Percentiles rank a stretch among this genome's conserved stretches.
Conservation (phyloP, 2,888 invertebrate species). For the Steromphala cineraria region DNA sequence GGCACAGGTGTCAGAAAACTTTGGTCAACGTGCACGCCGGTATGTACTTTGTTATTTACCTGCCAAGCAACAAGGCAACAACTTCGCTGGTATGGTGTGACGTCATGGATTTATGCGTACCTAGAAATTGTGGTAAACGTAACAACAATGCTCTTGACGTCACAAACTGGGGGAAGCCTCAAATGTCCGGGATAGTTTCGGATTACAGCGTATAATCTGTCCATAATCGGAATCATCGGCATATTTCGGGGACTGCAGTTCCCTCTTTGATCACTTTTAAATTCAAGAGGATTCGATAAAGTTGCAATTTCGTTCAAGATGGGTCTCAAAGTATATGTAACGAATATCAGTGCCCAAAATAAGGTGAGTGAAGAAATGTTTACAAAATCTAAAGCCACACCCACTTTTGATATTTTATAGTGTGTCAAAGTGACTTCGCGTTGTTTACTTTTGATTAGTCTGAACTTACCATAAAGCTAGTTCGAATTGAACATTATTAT, state of each 20-base stretch:
- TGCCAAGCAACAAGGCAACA: slow-evolving; percentile 59
- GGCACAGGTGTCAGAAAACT: not conserved
- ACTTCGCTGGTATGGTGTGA: slow-evolving; percentile 38
- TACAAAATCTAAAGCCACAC: not conserved
- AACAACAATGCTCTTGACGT: slow-evolving; percentile 32
- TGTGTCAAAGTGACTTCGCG: not conserved
- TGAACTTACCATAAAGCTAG: no score
- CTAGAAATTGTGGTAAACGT: slow-evolving; percentile 18
- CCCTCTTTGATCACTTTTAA: not conserved
- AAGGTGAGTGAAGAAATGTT: slow-evolving; percentile 41
- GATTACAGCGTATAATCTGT: slow-evolving; percentile 3
- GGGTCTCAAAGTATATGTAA: slow-evolving; percentile 47
- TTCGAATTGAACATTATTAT: no score
- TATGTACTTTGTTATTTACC: slow-evolving; percentile 57
- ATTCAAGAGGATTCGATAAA: not conserved
- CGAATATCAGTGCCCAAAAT: slow-evolving; percentile 43
- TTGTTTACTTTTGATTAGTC: no score
- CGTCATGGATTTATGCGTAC: slow-evolving; percentile 32
- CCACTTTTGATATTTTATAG: not conserved
- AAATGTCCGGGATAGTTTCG: not conserved
- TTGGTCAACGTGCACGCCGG: slow-evolving; percentile 44
- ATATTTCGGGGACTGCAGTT: not conserved
- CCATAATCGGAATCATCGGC: slow-evolving; percentile 16
- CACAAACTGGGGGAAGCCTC: slow-evolving; percentile 16
- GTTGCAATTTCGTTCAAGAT: slow-evolving; percentile 31